Evolutionary conservation across 1,140 invertebrate species (phyloP), one percentile per base, ranked within the genome.

Genomic region (Globodera ellingtonae): DNA sequence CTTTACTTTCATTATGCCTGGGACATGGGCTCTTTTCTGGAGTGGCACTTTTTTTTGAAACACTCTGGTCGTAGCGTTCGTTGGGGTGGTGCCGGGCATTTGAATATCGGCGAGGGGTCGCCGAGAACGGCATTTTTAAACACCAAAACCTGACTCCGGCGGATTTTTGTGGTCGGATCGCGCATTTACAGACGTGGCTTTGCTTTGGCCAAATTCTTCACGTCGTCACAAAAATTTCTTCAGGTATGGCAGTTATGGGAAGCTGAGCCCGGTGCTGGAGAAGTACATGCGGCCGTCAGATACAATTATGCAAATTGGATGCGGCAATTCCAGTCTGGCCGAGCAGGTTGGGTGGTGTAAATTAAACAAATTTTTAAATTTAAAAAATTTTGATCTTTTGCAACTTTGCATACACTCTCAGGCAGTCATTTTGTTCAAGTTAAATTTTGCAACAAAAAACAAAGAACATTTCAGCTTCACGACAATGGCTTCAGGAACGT

Each of bases 311-410:
- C 87, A 87, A 79, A 77, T 89, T 75, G 86, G 86, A 6, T 87
- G 86, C 46, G 86, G 86, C 44, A 87, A 89, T 67, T 88, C 87
- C 15, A 50, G 44, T 62, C 79, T 87, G 24, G 87, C 87, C n/a
- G 84, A 84, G 18, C 21, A 86, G 78, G 85, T 88, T 35, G 56
- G 56, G 21, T n/a, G n/a, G 21, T 47, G 71, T 9, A 78, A 59
- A 18, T 24, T 9, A 24, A 15, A 10, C 47, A 18, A 24, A 81
- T 82, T 82, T 52, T n/a, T 81, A n/a, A 4, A 35, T 35, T 35
- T 35, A 35, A 35, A 35, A 35, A 35, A 35, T 1, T 35, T 35
- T 35, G 35, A 35, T 35, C 35, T 35, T 35, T 35, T 35, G 35
- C 35, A 2, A 35, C 35, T 35, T 2, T 2, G 35, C 35, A 3